These are phyloP conservation scores for Rhinolophus sinicus DNA, from an alignment of 2,113 vertebrate genomes.

Conservation along the genomic window DNA sequence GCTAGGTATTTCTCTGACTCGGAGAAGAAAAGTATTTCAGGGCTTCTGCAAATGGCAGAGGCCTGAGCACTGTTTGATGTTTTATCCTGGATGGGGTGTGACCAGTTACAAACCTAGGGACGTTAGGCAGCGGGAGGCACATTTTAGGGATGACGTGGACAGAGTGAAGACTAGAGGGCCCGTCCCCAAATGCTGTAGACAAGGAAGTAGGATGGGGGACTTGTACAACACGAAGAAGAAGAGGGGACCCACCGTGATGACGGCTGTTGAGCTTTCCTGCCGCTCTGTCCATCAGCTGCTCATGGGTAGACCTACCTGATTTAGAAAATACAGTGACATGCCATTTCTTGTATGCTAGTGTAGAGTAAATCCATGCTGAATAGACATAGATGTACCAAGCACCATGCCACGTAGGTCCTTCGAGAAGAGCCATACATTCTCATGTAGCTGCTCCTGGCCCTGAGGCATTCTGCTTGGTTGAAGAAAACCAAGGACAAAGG, in stretches of 20 bases:
- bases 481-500: neutral
- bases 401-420: neutral
- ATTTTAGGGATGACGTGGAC: neutral
- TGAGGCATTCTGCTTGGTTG: neutral
- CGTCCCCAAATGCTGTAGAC: neutral
- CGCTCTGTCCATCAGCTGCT: neutral
- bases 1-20: neutral
- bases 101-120: neutral
- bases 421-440: neutral
- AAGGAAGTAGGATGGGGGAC: neutral
- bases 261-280: neutral
- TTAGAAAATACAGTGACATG: neutral
- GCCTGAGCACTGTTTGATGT: neutral
- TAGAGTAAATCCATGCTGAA: neutral
- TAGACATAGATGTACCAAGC: neutral
- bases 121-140: accelerated
- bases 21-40: neutral
- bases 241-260: accelerated
- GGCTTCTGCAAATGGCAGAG: neutral
- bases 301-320: neutral
- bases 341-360: neutral
- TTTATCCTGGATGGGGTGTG: neutral
- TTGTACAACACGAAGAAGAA: neutral
- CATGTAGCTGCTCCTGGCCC: neutral
- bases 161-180: neutral